A percentile compares a stretch with the other conserved stretches of the same genome.
Evolutionary conservation across 2,888 invertebrate genomes (phyloP).

Genomic region (Erpobdella octoculata): DNA sequence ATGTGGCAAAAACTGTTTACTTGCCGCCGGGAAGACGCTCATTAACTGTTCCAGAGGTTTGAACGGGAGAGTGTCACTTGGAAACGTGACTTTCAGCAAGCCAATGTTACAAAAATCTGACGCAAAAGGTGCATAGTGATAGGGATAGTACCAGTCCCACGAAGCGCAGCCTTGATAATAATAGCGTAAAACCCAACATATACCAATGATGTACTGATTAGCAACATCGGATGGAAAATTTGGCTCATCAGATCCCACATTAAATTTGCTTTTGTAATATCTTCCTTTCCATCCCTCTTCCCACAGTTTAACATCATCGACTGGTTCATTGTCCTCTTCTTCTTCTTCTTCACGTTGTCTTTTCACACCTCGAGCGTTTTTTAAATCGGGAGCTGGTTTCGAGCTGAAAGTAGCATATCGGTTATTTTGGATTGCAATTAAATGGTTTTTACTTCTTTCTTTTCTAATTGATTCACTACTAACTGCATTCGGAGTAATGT

Average conservation of each 20-base stretch:
- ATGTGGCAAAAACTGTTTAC: slow-evolving; percentile 80
- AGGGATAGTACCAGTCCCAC: slow-evolving; percentile 99
- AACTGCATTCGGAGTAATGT: slow-evolving; percentile 59
- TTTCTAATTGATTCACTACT: slow-evolving; percentile 69
- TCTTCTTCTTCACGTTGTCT: no score
- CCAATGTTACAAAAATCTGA: slow-evolving; percentile 91
- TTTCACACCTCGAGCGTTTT: not conserved
- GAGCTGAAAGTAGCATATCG: slow-evolving; percentile 47
- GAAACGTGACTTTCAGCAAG: slow-evolving; percentile 73
- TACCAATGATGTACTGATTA: slow-evolving; percentile 83
- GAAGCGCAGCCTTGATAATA: slow-evolving; percentile 98
- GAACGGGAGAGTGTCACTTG: slow-evolving; percentile 80
- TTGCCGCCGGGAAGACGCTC: slow-evolving; percentile 98
- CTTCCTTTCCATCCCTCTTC: slow-evolving; percentile 96
- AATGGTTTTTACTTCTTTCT: slow-evolving; percentile 54
- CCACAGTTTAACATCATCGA: slow-evolving; percentile 75
- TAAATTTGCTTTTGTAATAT: slow-evolving; percentile 70
- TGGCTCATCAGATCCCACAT: slow-evolving; percentile 50
- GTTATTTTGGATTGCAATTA: not conserved
- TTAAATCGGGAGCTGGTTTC: slow-evolving; percentile 50
- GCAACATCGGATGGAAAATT: slow-evolving; percentile 85
- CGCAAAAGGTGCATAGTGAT: slow-evolving; percentile 98
- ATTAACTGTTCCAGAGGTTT: slow-evolving; percentile 94
- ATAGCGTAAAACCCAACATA: slow-evolving; percentile 95
- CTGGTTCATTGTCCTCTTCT: slow-evolving; percentile 57